A percentile compares a stretch with the other conserved stretches of the same genome.
phyloP scores from a whole-genome alignment of 2,888 invertebrate genomes.

The Venusia cambrica region DNA sequence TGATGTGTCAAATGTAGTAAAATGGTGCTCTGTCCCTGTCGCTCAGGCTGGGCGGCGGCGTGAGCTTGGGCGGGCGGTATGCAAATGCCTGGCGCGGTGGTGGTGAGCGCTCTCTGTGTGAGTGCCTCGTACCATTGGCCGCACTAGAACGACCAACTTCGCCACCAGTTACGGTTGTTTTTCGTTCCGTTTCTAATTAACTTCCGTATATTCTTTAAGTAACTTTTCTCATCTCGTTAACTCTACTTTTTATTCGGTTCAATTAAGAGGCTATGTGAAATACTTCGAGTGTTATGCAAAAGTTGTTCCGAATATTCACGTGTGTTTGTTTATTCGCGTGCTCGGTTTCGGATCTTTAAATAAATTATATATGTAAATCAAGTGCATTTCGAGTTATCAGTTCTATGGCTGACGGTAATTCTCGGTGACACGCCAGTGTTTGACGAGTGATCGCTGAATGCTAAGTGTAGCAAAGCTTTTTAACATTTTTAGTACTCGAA shows the following conservation, averaged over 20 bases:
- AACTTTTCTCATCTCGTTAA: conserved; percentile 78
- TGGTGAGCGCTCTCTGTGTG: conserved; percentile 65
- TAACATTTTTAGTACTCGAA: conserved; percentile 54
- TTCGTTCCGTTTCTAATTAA: conserved; percentile 80
- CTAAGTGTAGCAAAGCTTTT: conserved; percentile 39
- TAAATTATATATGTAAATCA: conserved; percentile 58
- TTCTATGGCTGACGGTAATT: conserved; percentile 50
- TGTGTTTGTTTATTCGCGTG: conserved; percentile 65
- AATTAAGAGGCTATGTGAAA: conserved; percentile 63
- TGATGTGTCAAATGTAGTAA: conserved; percentile 53
- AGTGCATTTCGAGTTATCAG: conserved; percentile 49
- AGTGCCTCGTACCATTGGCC: conserved; percentile 77
- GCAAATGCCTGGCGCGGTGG: conserved; percentile 76
- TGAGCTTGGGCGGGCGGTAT: conserved; percentile 81
- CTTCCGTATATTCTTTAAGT: conserved; percentile 79
- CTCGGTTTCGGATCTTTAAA: conserved; percentile 44
- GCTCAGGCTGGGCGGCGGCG: conserved; percentile 76
- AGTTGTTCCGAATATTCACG: conserved; percentile 51
- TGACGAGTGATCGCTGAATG: conserved; percentile 63
- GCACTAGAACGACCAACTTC: conserved; percentile 81
- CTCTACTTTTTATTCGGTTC: conserved; percentile 56
- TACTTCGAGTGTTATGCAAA: conserved; percentile 67
- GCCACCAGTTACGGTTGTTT: conserved; percentile 82
- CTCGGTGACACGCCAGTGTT: conserved; percentile 63
- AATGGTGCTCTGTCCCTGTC: conserved; percentile 68